Conservation (phyloP, 2,888 invertebrate species). For the Tachina grossa region DNA sequence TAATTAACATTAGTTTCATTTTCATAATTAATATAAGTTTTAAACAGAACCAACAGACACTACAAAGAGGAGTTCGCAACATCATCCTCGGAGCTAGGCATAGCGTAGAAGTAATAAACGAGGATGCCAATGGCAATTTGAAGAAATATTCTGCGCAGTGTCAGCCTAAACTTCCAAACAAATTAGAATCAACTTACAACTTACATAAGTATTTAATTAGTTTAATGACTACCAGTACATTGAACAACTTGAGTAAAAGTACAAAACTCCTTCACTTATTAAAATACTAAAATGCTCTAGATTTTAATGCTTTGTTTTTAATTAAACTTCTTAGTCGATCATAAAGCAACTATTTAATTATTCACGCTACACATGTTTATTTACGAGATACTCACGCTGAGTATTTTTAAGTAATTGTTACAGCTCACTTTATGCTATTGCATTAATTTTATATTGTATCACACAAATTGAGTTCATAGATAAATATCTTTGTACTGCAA, state of each 20-base stretch:
- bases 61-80: no score
- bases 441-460: constrained; percentile 28
- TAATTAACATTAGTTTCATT: background rate
- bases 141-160: no score
- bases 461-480: constrained; percentile 57
- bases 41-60: no score
- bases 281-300: constrained; percentile 6
- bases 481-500: constrained; percentile 46
- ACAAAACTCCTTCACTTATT: background rate
- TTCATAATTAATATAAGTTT: background rate
- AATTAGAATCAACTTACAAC: no score
- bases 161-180: no score
- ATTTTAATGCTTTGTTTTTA: constrained; percentile 14
- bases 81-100: no score
- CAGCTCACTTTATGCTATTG: constrained; percentile 42
- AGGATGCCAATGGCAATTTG: no score
- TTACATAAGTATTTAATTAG: no score
- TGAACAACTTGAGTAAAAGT: background rate
- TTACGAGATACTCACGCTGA: background rate
- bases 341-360: background rate
- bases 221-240: background rate
- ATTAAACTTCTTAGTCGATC: constrained; percentile 39
- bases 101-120: no score
- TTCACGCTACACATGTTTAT: background rate
- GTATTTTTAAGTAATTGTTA: constrained; percentile 37